Conservation (phyloP, 2,797 vertebrate species). For the Xyrichtys novacula region DNA sequence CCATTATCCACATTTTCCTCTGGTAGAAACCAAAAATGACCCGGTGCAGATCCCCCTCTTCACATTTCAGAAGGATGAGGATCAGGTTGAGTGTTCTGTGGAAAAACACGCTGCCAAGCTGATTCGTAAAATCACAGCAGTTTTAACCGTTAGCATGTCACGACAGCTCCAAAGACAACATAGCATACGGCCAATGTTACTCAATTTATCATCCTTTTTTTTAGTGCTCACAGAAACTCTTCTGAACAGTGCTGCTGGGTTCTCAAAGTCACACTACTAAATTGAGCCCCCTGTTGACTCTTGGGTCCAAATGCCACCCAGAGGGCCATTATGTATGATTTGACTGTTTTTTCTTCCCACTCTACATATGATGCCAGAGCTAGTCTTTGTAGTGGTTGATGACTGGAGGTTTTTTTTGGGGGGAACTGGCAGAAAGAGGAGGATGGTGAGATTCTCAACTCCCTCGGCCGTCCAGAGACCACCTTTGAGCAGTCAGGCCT, state of each 20-base stretch:
- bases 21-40: slow-evolving; percentile 39
- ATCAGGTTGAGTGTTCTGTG: slow-evolving; percentile 49
- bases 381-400: slow-evolving; percentile 54
- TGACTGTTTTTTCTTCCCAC: slow-evolving; percentile 46
- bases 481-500: slow-evolving; percentile 95
- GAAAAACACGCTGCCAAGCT: slow-evolving; percentile 61
- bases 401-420: slow-evolving; percentile 46
- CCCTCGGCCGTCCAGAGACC: slow-evolving; percentile 91
- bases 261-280: slow-evolving; percentile 56
- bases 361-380: slow-evolving; percentile 38
- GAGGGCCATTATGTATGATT: slow-evolving; percentile 65
- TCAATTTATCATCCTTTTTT: slow-evolving; percentile 63
- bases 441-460: slow-evolving; percentile 93
- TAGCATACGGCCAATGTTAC: slow-evolving; percentile 53
- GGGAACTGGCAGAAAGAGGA: slow-evolving; percentile 92
- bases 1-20: slow-evolving; percentile 56
- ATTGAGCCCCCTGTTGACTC: slow-evolving; percentile 45
- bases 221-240: slow-evolving; percentile 57
- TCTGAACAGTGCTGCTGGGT: slow-evolving; percentile 56
- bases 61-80: slow-evolving; percentile 36
- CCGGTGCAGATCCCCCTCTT: slow-evolving; percentile 37
- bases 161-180: slow-evolving; percentile 57
- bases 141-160: slow-evolving; percentile 62
- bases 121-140: slow-evolving; percentile 58
- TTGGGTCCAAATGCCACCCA: slow-evolving; percentile 51